These are phyloP conservation scores for Dicycla oo DNA, from an alignment of 2,888 invertebrate genomes.

Conservation along the genomic window DNA sequence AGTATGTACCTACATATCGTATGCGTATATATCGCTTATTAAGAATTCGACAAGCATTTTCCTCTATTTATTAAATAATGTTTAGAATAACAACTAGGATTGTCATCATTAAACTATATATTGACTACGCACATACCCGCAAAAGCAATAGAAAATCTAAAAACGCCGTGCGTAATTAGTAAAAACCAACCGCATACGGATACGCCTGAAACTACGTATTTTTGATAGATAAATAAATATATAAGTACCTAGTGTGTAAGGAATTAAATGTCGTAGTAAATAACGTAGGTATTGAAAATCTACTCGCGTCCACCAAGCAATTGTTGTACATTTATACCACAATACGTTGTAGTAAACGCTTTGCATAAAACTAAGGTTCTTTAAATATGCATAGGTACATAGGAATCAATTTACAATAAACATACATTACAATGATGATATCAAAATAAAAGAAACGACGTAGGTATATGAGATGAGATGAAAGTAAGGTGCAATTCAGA, in stretches of 20 bases:
- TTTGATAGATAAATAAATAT: conserved; percentile 14
- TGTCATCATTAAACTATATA: background rate
- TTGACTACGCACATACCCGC: background rate
- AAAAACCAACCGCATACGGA: conserved; percentile 1
- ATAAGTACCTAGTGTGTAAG: background rate
- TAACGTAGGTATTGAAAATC: conserved; percentile 33
- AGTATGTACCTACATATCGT: background rate
- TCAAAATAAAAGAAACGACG: conserved; percentile 5
- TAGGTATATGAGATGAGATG: background rate
- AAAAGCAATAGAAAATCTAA: conserved; percentile 11
- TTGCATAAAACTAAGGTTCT: conserved; percentile 59
- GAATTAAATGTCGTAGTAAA: conserved; percentile 11
- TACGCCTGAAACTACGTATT: background rate
- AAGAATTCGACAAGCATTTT: conserved; percentile 14
- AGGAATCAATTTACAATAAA: conserved; percentile 41
- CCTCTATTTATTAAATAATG: conserved; percentile 5
- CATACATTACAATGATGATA: conserved; percentile 8
- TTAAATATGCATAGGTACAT: conserved; percentile 40
- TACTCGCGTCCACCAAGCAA: conserved; percentile 28
- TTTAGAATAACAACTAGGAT: background rate
- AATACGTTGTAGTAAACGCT: conserved; percentile 16
- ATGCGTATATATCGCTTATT: background rate
- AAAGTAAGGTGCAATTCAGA: background rate
- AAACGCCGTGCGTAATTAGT: background rate
- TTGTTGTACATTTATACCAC: conserved; percentile 22